Base-by-base conservation (phyloP, 2,888 invertebrate genomes). In the Spodoptera exigua region DNA sequence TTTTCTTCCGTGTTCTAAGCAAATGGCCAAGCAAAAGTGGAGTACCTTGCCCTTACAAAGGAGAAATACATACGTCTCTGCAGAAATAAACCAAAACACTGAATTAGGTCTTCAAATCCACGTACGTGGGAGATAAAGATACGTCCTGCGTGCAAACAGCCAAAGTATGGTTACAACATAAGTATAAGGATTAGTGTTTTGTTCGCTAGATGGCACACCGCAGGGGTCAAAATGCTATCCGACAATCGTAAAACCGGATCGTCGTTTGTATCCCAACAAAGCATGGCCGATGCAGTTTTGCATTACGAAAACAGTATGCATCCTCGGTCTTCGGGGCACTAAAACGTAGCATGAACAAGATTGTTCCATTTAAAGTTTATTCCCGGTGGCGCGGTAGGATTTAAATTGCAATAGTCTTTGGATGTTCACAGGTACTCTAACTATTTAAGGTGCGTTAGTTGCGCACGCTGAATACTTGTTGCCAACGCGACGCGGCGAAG, bases 181-280 rank as follows among this genome's bases (percentile, higher is more conserved):
- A 69, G 49, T 57, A 67, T 62, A 70, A 39, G 59, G 73, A 78
- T 78, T 70, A 65, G 71, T 72, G 82, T 81, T 84, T 79, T 78
- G 79, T 80, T 79, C 74, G 77, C 67, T 81, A 82, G 78, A 83
- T 80, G 79, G 83, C 77, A 78, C 80, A 81, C 75, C 70, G 74
- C 74, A 62, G 76, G 71, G 89, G 89, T 89, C 88, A 88, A 79
- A 82, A 81, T 61, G 88, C 80, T 88, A 89, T 88, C 88, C 68
- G 60, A 65, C 72, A 80, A 87, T 88, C 87, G 81, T 67, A 79
- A 75, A 82, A 84, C 82, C 80, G 81, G 85, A 84, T 83, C 82
- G 81, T 72, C 65, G 58, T 59, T 74, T 70, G 77, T 82, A 76
- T 75, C 70, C 71, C 74, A 77, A 77, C 80, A 73, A 76, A 74